These are phyloP conservation scores for Lepidocolaptes lacrymiger DNA, from an alignment of 2,797 vertebrate species.

Conservation along the genomic window DNA sequence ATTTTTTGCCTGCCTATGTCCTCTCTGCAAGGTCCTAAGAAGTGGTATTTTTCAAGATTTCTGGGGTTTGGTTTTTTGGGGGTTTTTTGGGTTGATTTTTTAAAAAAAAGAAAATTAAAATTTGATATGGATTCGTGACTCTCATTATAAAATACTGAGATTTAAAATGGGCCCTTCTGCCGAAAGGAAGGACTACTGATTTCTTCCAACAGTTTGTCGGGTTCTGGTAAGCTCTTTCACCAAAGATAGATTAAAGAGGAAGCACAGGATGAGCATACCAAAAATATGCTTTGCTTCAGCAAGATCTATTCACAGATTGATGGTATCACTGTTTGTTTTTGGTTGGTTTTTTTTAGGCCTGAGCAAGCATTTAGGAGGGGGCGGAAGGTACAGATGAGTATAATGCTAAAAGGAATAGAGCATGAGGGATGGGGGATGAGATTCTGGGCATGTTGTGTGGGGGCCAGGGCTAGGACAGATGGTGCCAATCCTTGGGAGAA, in stretches of 20 bases:
- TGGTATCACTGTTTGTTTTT: conserved; percentile 68
- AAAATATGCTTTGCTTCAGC: conserved; percentile 60
- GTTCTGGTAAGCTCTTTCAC: conserved; percentile 56
- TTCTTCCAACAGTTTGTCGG: conserved; percentile 8
- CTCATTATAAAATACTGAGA: background rate
- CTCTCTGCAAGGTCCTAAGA: background rate
- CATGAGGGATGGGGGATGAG: conserved; percentile 59
- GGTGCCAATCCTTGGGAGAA: conserved; percentile 17
- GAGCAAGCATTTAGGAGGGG: conserved; percentile 69
- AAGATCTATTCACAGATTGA: conserved; percentile 59
- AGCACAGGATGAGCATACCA: conserved; percentile 50
- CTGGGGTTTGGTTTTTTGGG: background rate
- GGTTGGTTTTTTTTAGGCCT: conserved; percentile 60
- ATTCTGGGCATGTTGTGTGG: conserved; percentile 48
- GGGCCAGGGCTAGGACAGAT: conserved; percentile 63
- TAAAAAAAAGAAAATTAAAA: background rate
- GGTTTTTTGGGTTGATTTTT: background rate
- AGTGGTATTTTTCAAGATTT: background rate
- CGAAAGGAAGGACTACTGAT: background rate
- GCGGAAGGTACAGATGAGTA: conserved; percentile 65
- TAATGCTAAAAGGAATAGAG: conserved; percentile 65
- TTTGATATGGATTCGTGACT: background rate
- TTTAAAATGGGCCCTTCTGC: background rate
- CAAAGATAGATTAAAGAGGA: conserved; percentile 64
- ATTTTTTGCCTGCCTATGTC: background rate